Evolutionary conservation across 2,797 vertebrate genomes (phyloP), one percentile per base, ranked within the genome.

Genomic region (Crocodylus rhombifer): DNA sequence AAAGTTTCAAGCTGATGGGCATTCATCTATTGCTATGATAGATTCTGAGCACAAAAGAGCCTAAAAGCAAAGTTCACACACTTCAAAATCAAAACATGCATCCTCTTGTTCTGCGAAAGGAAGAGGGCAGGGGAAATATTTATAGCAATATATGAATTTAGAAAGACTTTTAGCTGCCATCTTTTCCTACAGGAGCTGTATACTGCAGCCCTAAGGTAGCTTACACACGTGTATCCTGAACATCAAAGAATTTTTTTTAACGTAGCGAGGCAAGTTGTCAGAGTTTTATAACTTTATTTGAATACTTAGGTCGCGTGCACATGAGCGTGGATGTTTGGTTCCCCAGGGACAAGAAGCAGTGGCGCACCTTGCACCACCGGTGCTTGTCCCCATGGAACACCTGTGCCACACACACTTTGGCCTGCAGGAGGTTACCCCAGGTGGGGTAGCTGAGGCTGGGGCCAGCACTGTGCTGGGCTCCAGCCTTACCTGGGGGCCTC

Each of bases 1-100:
- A 79, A 92, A 51, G 67, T 84, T 78, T 5, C 83, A 77, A 91
- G 85, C 9, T 91, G n/a, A 17, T 78, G 1, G 81, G 84, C n/a
- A 2, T 88, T 93, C 60, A 15, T 84, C 17, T 95, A 80, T 90
- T 94, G 60, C 58, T 82, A 17, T 87, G 89, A 81, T 79, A 80
- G 64, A 86, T 76, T 82, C 64, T 78, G 28, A 86, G 79, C 91
- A 56, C 65, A 87, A 84, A 76, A 73, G 57, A 69, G 42, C n/a
- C 67, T 77, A 2, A 33, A 86, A 88, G 88, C 69, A 84, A 62
- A 86, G 84, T 76, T 18, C 4, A 4, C 94, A 82, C 79, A 67
- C 20, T 88, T 81, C 51, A 60, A 13, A 60, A 91, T 75, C 83
- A 65, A 87, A 92, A 57, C 9, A 63, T 60, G 17, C 83, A 1